Evolutionary conservation across 2,797 vertebrate species (phyloP).

Genomic region (Champsocephalus gunnari): DNA sequence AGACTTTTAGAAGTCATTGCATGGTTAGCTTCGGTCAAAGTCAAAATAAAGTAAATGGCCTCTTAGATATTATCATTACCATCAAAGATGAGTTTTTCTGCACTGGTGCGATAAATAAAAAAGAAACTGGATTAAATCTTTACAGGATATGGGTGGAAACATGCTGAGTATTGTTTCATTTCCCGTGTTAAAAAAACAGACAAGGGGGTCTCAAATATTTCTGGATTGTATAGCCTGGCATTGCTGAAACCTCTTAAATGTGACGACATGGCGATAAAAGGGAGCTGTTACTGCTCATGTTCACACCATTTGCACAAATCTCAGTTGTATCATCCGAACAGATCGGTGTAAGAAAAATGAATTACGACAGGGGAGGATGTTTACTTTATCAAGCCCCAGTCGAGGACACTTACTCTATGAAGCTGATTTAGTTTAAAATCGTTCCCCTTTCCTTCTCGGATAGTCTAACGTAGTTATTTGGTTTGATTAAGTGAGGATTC

Average conservation of each 20-base stretch:
- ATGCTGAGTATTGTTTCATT: conserved; percentile 21
- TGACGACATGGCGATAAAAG: background rate
- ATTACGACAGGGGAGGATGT: conserved; percentile 12
- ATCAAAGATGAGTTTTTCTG: background rate
- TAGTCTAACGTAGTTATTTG: background rate
- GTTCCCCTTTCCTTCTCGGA: background rate
- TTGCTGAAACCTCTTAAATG: background rate
- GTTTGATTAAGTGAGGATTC: background rate
- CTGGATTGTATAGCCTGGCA: background rate
- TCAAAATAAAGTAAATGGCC: background rate
- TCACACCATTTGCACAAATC: background rate
- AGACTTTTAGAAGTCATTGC: background rate
- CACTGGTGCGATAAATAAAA: background rate
- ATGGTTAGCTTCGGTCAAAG: background rate
- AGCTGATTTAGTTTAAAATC: conserved; percentile 10
- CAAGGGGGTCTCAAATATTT: background rate
- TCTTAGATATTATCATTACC: background rate
- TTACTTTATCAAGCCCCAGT: background rate
- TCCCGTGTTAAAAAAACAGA: conserved; percentile 19
- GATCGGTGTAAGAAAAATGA: conserved; percentile 14
- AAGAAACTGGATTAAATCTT: too few relatives aligned
- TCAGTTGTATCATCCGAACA: conserved; percentile 8
- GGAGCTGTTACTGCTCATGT: background rate
- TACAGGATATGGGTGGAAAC: background rate
- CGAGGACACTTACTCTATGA: background rate